phyloP scores from a whole-genome alignment of 2,888 invertebrate genomes.

The Geophilus truncorum region DNA sequence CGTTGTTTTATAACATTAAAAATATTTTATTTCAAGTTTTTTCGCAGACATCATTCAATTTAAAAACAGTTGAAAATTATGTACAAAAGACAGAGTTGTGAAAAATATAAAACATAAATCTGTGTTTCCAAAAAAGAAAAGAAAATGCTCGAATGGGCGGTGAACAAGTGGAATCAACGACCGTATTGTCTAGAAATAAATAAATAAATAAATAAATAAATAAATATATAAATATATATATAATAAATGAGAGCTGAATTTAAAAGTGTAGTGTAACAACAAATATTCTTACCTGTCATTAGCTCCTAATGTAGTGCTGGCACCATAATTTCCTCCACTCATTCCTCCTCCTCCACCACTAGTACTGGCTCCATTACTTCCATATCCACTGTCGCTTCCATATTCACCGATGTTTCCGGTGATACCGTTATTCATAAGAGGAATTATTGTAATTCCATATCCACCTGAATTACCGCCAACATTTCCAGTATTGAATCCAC shows the following conservation, averaged over 20 bases:
- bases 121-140: not conserved
- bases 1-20: not conserved
- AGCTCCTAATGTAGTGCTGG: not conserved
- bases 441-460: slow-evolving; percentile 12
- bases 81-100: not conserved
- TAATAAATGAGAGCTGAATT: too few relatives aligned
- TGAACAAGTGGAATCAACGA: not conserved
- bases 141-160: not conserved
- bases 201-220: not conserved
- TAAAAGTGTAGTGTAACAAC: not conserved
- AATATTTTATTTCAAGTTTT: not conserved
- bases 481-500: not conserved
- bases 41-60: not conserved
- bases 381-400: not conserved
- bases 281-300: not conserved
- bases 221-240: too few relatives aligned
- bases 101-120: not conserved
- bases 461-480: not conserved
- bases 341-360: not conserved
- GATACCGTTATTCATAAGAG: not conserved
- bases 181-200: not conserved
- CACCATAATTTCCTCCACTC: not conserved
- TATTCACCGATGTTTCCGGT: not conserved
- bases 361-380: not conserved
- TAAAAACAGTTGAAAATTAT: not conserved